Base-by-base conservation (phyloP, 2,113 vertebrate species). In the Lynx canadensis region DNA sequence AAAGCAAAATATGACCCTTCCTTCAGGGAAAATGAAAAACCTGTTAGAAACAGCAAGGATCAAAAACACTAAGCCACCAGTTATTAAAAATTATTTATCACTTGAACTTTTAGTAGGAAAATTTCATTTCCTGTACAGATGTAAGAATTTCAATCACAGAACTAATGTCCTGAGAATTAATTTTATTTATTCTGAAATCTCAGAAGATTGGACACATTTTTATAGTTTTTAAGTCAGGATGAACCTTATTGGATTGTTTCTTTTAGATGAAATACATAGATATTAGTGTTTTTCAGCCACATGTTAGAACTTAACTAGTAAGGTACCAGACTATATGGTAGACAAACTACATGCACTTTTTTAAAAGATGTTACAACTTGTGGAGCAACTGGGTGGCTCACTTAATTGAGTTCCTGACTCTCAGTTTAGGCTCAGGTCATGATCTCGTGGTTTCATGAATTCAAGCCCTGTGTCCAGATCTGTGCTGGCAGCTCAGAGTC, bases 31-130 rank as follows among this genome's bases (percentile, higher is more conserved):
- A 97, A 96, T 95, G 69, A 95, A 96, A 91, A 92, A 92, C 3
- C 91, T 76, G 45, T 93, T 90, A 80, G 73, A 96, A 96, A 73
- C 7, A 71, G 41, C 63, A 86, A 68, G 91, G 95, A 89, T 90
- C 94, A 96, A 90, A 89, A 96, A 33, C 31, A 92, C 52, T 73
- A 76, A 95, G 79, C 71, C 15, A 66, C 50, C 23, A 92, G 73
- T 92, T 97, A 97, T 94, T 96, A 97, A 95, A 97, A 95, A 83
- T 94, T 96, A 94, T 86, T 97, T 97, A 83, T 79, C 80, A 83
- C 80, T 94, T 96, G 89, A 97, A 96, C 91, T 89, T 96, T 95
- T 27, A 65, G 79, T 38, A 65, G 57, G 36, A 86, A 95, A 81
- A 89, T 78, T 92, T 25, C 4, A 94, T 80, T 85, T 95, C 66